Evolutionary conservation across 2,797 vertebrate genomes (phyloP).

Genomic region (Macropus fuliginosus): DNA sequence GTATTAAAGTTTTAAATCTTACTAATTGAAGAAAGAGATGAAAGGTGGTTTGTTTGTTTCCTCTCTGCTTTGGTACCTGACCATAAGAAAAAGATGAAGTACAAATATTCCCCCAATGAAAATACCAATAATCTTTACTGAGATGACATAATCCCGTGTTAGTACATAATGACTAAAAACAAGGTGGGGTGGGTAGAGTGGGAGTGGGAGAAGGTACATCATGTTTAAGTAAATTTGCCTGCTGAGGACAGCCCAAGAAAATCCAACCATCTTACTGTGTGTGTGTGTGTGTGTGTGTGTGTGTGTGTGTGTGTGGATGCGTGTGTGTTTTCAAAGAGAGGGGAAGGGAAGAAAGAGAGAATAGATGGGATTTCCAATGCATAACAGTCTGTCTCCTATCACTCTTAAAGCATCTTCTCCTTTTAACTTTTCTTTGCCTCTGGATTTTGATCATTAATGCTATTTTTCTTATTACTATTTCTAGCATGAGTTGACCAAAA

Average conservation of each 20-base stretch:
- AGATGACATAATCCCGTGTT: conserved; percentile 77
- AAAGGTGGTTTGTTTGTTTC: background rate
- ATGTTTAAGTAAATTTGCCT: conserved; percentile 41
- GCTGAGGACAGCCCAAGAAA: conserved; percentile 32
- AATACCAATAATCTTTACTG: conserved; percentile 78
- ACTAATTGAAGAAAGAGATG: conserved; percentile 57
- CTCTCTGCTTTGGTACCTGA: conserved; percentile 70
- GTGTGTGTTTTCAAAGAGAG: background rate
- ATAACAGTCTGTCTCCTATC: background rate
- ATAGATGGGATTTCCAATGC: background rate
- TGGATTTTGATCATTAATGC: conserved; percentile 80
- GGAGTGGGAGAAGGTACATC: conserved; percentile 39
- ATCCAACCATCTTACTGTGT: background rate
- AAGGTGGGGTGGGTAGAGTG: background rate
- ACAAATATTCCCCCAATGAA: conserved; percentile 76
- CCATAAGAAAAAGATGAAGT: conserved; percentile 69
- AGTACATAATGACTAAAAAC: conserved; percentile 67
- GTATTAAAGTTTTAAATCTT: conserved; percentile 71
- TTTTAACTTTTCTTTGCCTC: conserved; percentile 52
- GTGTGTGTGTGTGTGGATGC: background rate
- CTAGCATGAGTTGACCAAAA: conserved; percentile 80
- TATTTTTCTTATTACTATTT: conserved; percentile 81
- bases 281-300: background rate
- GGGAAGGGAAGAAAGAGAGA: background rate
- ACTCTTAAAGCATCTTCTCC: conserved; percentile 10